Base-by-base conservation (phyloP, 2,113 vertebrate species). In the Alethe castanea region DNA sequence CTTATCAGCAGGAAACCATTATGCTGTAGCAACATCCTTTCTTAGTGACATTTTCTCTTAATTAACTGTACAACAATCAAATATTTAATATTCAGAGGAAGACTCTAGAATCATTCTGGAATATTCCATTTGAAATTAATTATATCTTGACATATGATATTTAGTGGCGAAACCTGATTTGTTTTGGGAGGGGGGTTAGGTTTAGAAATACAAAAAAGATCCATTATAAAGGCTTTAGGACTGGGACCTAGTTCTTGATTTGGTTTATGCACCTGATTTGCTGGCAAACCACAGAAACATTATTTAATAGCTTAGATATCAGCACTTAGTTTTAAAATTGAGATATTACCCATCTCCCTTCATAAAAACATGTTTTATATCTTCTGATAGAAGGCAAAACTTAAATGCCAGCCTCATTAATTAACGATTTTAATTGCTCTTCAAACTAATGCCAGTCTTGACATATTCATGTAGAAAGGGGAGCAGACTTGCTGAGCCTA, bases 41-140 rank as follows among this genome's bases (percentile, higher is more conserved):
- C 96, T 90, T 90, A 94, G 82, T 95, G 96, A 96, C 91, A 94
- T 97, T 98, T 97, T 96, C 83, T 97, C 95, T 97, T 97, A 97
- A 98, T 98, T 97, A 98, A 96, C 89, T 86, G 50, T 83, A 74
- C 80, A 86, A 52, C 47, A 86, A 29, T 92, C 78, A 69, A 45
- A 78, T 53, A 84, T 89, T 97, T 96, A 96, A 91, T 92, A 92
- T 84, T 95, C 64, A 81, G 59, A 77, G 61, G 42, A 96, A 89
- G 96, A 72, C 50, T 71, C 79, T 95, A 78, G 83, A 94, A 74
- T 23, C 11, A 42, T 36, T 94, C 87, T 45, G 66, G 85, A 92
- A 91, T 76, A 59, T 9, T 22, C 22, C 45, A 67, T 16, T 92
- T 36, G 40, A 92, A 93, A 94, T 81, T 44, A 29, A 71, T 94